Conservation (phyloP, 2,113 vertebrate genomes). For the Pagrus major region DNA sequence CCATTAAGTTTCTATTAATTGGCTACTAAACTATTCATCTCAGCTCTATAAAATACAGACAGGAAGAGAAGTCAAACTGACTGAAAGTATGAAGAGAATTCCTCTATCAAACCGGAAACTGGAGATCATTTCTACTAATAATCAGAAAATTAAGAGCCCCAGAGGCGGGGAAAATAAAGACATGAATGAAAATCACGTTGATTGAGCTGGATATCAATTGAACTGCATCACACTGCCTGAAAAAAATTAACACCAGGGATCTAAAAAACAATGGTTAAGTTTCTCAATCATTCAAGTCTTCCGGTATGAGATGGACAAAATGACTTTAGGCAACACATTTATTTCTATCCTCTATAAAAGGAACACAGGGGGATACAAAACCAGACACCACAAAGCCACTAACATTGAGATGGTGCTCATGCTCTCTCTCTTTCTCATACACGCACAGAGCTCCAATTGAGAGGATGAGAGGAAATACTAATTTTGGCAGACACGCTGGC, state of each 20-base stretch:
- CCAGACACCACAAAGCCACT: slow-evolving; percentile 16
- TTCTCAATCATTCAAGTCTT: background rate
- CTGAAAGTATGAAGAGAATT: background rate
- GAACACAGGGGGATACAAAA: slow-evolving; percentile 6
- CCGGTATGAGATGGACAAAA: background rate
- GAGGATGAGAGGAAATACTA: slow-evolving; percentile 68
- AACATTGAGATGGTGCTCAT: slow-evolving; percentile 13
- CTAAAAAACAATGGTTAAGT: background rate
- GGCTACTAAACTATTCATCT: background rate
- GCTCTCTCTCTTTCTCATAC: slow-evolving; percentile 14
- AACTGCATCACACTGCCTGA: background rate
- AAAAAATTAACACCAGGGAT: background rate
- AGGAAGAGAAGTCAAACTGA: background rate
- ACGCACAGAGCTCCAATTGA: slow-evolving; percentile 51
- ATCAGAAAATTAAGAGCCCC: background rate
- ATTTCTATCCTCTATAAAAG: slow-evolving; percentile 12
- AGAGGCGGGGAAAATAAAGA: background rate
- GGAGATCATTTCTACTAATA: background rate
- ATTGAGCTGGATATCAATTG: background rate
- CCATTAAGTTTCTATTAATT: background rate
- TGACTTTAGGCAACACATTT: background rate
- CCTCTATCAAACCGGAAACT: background rate
- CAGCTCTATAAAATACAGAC: background rate
- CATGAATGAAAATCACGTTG: background rate
- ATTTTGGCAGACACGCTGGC: slow-evolving; percentile 73